phyloP scores from a whole-genome alignment of 2,113 vertebrate species.

The Entomyzon cyanotis region DNA sequence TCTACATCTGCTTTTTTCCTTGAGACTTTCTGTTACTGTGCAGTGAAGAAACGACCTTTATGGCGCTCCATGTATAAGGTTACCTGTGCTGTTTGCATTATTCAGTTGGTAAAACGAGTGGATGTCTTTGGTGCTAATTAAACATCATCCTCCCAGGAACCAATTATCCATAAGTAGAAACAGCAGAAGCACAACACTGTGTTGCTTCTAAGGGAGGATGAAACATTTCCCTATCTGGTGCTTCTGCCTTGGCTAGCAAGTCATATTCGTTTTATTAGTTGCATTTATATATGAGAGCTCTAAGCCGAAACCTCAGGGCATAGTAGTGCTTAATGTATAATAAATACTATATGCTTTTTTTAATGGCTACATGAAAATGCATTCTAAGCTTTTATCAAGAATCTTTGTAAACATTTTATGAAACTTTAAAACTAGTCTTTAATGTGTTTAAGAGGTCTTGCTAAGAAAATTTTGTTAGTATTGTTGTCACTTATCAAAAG shows the following conservation, averaged over 20 bases:
- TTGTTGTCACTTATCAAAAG: neutral
- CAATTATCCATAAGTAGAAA: neutral
- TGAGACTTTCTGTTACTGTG: neutral
- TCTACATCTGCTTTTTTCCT: neutral
- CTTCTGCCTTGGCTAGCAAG: neutral
- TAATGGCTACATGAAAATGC: neutral
- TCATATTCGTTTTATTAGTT: neutral
- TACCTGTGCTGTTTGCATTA: neutral
- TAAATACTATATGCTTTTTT: constrained; percentile 18
- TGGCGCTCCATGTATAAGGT: neutral
- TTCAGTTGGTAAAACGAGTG: neutral
- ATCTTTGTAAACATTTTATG: neutral
- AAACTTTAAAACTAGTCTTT: neutral
- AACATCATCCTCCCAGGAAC: neutral
- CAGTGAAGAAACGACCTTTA: neutral
- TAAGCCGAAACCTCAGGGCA: constrained; percentile 9
- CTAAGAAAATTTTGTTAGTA: neutral
- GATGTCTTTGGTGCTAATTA: neutral
- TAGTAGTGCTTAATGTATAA: neutral
- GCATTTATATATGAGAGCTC: neutral
- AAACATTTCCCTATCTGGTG: neutral
- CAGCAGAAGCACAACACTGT: neutral
- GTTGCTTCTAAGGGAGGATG: neutral
- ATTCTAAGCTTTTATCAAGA: neutral
- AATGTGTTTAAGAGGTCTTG: neutral